A percentile compares a stretch with the other conserved stretches of the same genome.
These are phyloP conservation scores for Nasonia vitripennis DNA, from an alignment of 1,140 invertebrate genomes.

Conservation along the genomic window DNA sequence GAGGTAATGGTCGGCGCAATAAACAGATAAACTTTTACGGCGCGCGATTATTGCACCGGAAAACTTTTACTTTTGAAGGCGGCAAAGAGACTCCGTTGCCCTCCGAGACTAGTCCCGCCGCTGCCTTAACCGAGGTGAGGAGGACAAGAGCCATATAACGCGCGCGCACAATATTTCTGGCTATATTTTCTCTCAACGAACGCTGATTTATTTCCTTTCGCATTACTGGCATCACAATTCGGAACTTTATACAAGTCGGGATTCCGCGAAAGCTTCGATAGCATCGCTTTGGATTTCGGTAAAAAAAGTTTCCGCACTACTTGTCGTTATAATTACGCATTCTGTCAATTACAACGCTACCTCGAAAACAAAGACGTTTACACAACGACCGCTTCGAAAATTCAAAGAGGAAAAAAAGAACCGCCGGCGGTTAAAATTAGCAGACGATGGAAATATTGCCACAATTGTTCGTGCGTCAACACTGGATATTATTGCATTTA, in stretches of 20 bases:
- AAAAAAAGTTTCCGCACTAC: too few species aligned
- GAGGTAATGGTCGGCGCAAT: slow-evolving; percentile 62
- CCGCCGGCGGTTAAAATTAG: too few species aligned
- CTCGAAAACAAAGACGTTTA: too few species aligned
- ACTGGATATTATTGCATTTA: background rate
- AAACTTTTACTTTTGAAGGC: slow-evolving; percentile 63
- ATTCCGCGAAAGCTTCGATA: too few species aligned
- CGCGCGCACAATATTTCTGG: slow-evolving; percentile 43
- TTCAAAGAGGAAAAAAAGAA: too few species aligned
- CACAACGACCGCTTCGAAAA: too few species aligned
- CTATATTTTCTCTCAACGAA: slow-evolving; percentile 46
- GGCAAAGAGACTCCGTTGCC: background rate
- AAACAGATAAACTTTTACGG: slow-evolving; percentile 69
- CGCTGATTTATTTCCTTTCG: slow-evolving; percentile 46
- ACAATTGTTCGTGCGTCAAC: background rate
- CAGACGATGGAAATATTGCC: background rate
- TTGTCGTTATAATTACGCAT: too few species aligned
- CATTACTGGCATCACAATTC: background rate
- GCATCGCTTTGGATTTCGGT: too few species aligned
- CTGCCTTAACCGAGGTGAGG: slow-evolving; percentile 14
- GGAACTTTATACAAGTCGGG: too few species aligned
- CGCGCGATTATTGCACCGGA: slow-evolving; percentile 62
- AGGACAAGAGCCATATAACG: slow-evolving; percentile 28
- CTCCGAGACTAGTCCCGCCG: background rate
- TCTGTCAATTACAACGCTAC: too few species aligned